Base-by-base conservation (phyloP, 2,888 invertebrate genomes). In the Ophion slaviceki region DNA sequence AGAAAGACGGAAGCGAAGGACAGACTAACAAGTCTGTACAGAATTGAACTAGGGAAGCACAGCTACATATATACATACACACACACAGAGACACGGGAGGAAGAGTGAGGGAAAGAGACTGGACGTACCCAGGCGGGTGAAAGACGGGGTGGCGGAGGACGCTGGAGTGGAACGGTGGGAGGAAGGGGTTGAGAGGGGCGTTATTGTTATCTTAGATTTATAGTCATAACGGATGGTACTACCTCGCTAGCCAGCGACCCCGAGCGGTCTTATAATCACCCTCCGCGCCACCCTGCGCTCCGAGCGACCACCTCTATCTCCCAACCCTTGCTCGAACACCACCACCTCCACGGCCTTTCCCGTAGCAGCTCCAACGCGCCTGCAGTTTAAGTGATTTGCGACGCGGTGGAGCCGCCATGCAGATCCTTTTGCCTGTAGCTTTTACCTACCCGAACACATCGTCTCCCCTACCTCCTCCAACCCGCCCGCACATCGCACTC, bases 151-250 rank as follows among this genome's bases (percentile, higher is more conserved):
- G 81, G 86, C 68, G 77, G 87, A 80, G 86, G 86, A 80, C 86
- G 70, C 40, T 24, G 66, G 80, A 64, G 80, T 84, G 84, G 86
- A 85, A 86, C 87, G 86, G 88, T 80, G 84, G 87, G 87, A 77
- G 87, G 80, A 84, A 89, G 89, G 90, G 88, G 90, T 89, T 87
- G 88, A 87, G 86, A 91, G 90, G 92, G 92, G 92, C 93, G 93
- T 93, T 93, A 93, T 93, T 93, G 93, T 93, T 93, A 93, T 93
- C 93, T 93, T 93, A 94, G 93, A 94, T 94, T 94, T 94, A 93
- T 93, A 93, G 93, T 93, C 93, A 93, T 93, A 94, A 93, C 93
- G 93, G 93, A 93, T 93, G 93, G 93, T 92, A 92, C 91, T 92
- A 93, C 91, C 93, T 92, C 92, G 93, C 92, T 93, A 93, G 92